A percentile compares a stretch with the other conserved stretches of the same genome.
Conservation (phyloP, 2,888 invertebrate genomes). For the Himalopsyche tibetana region DNA sequence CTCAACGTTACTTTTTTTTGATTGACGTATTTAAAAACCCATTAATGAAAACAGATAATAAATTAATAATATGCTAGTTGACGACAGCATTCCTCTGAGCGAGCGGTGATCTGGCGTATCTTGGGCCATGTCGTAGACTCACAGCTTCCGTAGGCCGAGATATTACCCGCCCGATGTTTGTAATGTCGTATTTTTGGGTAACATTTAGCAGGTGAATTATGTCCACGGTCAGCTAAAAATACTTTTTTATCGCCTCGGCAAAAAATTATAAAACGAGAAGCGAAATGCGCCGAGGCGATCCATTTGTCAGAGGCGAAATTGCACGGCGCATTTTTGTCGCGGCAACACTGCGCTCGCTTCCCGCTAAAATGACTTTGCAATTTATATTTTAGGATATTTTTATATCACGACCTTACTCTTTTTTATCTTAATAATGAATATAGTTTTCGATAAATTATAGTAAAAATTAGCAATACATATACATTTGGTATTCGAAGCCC, state of each 20-base stretch:
- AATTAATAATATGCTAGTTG: no score
- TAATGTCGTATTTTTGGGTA: slow-evolving; percentile 51
- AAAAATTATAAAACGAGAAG: slow-evolving; percentile 31
- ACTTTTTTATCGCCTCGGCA: background rate
- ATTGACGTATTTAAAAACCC: no score
- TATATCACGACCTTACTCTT: no score
- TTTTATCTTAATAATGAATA: no score
- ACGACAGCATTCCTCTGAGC: background rate
- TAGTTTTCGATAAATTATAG: no score
- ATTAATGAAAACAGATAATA: no score
- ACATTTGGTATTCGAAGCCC: no score
- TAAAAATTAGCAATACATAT: no score
- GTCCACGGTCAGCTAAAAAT: slow-evolving; percentile 40
- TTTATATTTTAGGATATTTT: no score
- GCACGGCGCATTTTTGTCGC: background rate
- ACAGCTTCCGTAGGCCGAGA: slow-evolving; percentile 22
- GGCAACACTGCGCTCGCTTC: background rate
- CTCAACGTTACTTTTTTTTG: no score
- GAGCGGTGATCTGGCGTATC: background rate
- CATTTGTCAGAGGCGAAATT: background rate
- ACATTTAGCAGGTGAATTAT: slow-evolving; percentile 54
- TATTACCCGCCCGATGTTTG: background rate
- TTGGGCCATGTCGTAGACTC: background rate
- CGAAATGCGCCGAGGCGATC: slow-evolving; percentile 13
- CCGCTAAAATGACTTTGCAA: no score